These are phyloP conservation scores for Synergus laeviventris DNA, from an alignment of 2,888 invertebrate species.

Conservation along the genomic window DNA sequence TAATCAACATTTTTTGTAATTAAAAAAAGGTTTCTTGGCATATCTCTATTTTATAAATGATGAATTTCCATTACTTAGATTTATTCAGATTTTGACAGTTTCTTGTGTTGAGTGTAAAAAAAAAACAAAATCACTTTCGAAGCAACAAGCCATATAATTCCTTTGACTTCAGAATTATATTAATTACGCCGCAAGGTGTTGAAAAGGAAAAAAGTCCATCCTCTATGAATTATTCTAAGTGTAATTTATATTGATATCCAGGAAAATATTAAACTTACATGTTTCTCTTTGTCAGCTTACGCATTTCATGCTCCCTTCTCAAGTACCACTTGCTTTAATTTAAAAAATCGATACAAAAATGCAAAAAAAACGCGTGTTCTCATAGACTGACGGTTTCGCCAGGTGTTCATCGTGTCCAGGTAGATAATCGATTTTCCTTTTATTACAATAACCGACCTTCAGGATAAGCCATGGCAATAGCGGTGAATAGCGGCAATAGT, in stretches of 20 bases:
- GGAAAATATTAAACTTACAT: constrained; percentile 57
- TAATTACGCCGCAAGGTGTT: background rate
- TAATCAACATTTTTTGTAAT: too few species aligned
- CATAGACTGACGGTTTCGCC: constrained; percentile 10
- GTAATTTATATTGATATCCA: background rate
- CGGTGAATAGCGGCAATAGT: too few species aligned
- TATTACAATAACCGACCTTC: constrained; percentile 29
- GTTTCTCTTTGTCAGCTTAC: constrained; percentile 61
- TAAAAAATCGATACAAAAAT: constrained; percentile 5
- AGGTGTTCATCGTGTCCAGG: constrained; percentile 41
- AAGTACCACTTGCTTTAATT: background rate
- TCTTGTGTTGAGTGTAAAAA: background rate
- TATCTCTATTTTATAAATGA: background rate
- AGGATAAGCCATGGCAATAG: background rate
- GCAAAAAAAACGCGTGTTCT: constrained; percentile 9
- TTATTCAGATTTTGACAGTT: background rate
- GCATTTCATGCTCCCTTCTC: constrained; percentile 65
- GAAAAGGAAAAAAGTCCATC: background rate
- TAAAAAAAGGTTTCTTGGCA: too few species aligned
- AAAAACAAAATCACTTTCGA: background rate
- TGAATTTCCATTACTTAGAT: background rate
- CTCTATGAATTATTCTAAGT: background rate
- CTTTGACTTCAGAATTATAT: background rate
- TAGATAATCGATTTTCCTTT: constrained; percentile 48
- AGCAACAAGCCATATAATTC: constrained; percentile 21